Conservation (phyloP, 2,797 vertebrate species). For the Sebastes diploproa region DNA sequence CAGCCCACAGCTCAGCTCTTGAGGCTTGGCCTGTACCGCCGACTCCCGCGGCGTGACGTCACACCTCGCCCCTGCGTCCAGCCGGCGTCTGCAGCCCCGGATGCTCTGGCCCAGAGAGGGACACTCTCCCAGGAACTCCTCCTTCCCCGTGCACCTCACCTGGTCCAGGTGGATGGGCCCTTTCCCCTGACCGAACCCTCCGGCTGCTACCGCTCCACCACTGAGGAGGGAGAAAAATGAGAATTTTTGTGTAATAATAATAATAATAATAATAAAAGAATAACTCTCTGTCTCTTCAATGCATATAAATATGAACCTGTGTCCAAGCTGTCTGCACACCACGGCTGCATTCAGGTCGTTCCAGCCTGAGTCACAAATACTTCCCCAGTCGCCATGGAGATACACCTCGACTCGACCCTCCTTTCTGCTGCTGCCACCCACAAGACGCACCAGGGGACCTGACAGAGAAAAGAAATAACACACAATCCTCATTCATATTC, state of each 20-base stretch:
- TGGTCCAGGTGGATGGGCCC: slow-evolving; percentile 88
- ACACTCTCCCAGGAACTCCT: slow-evolving; percentile 86
- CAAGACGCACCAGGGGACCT: slow-evolving; percentile 85
- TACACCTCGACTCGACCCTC: slow-evolving; percentile 91
- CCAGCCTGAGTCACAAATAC: slow-evolving; percentile 89
- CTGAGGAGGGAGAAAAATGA: slow-evolving; percentile 22
- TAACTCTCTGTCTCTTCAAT: background rate
- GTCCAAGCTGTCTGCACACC: slow-evolving; percentile 91
- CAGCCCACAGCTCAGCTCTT: slow-evolving; percentile 76
- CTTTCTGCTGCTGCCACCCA: slow-evolving; percentile 84
- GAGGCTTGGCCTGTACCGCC: slow-evolving; percentile 42
- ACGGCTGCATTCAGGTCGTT: slow-evolving; percentile 88
- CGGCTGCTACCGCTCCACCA: slow-evolving; percentile 74
- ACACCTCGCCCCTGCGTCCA: slow-evolving; percentile 88
- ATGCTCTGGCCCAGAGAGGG: slow-evolving; percentile 76
- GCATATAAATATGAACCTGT: slow-evolving; percentile 78
- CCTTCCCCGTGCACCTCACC: slow-evolving; percentile 88
- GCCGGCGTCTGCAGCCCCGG: slow-evolving; percentile 84
- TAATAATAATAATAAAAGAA: background rate
- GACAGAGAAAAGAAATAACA: slow-evolving; percentile 3
- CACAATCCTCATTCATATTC: slow-evolving; percentile 51
- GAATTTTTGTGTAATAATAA: background rate
- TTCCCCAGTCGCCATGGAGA: slow-evolving; percentile 90
- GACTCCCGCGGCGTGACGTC: slow-evolving; percentile 76
- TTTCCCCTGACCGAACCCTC: slow-evolving; percentile 87